A percentile compares a stretch with the other conserved stretches of the same genome.
These are phyloP conservation scores for Ariopsis seemanni DNA, from an alignment of 2,113 vertebrate genomes.

Conservation along the genomic window DNA sequence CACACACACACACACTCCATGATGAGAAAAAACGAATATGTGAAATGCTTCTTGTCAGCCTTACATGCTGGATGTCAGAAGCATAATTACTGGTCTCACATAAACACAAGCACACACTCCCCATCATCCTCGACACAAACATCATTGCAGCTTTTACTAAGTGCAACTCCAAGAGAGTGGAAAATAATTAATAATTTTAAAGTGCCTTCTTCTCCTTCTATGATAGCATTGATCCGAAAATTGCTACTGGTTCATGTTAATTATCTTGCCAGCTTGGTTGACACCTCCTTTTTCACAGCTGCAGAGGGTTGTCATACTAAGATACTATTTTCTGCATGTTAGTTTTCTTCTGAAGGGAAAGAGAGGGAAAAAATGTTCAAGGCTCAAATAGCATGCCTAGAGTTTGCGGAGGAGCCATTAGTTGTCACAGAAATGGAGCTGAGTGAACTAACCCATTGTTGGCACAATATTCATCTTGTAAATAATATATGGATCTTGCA, in stretches of 20 bases:
- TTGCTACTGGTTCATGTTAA: slow-evolving; percentile 74
- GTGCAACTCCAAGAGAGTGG: slow-evolving; percentile 67
- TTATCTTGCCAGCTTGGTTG: slow-evolving; percentile 73
- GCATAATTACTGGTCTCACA: slow-evolving; percentile 58
- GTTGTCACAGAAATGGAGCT: slow-evolving; percentile 49
- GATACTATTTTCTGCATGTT: slow-evolving; percentile 71
- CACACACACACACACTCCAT: slow-evolving; percentile 10
- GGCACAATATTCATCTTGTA: slow-evolving; percentile 49
- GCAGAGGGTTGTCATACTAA: slow-evolving; percentile 69
- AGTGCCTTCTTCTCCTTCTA: slow-evolving; percentile 61
- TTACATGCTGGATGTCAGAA: slow-evolving; percentile 65
- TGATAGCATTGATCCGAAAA: slow-evolving; percentile 73
- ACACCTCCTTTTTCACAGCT: slow-evolving; percentile 65
- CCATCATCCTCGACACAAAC: slow-evolving; percentile 45
- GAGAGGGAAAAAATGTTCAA: slow-evolving; percentile 53
- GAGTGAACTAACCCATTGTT: slow-evolving; percentile 44
- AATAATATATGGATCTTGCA: slow-evolving; percentile 46
- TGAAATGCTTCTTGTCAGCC: slow-evolving; percentile 55
- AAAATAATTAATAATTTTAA: slow-evolving; percentile 70
- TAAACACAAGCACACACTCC: slow-evolving; percentile 38
- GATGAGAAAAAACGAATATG: slow-evolving; percentile 29
- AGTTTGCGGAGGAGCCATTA: slow-evolving; percentile 70
- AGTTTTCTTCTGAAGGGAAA: slow-evolving; percentile 60
- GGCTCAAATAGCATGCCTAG: slow-evolving; percentile 63
- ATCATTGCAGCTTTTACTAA: slow-evolving; percentile 64